Evolutionary conservation across 64 coral and sea anemone genomes (phyloP).

Genomic region (Pocillopora verrucosa): DNA sequence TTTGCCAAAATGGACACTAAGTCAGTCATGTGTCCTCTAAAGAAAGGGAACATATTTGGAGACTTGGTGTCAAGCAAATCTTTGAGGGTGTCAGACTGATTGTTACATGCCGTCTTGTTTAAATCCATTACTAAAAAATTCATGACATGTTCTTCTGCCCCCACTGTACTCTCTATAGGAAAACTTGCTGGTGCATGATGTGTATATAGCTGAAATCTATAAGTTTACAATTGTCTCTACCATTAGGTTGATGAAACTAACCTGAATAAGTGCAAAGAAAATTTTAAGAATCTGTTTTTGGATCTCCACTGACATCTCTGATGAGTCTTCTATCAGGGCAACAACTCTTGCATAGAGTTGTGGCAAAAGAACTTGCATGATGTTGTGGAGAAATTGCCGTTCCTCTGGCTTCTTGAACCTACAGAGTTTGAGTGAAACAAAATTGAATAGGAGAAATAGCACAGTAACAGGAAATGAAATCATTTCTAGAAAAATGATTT

Average conservation of each 20-base stretch:
- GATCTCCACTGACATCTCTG: constrained; percentile 62
- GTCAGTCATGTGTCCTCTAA: too few relatives aligned
- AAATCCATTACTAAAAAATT: too few relatives aligned
- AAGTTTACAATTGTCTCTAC: too few relatives aligned
- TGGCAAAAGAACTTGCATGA: constrained; percentile 78
- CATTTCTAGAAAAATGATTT: constrained; percentile 23
- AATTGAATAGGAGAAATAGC: neutral
- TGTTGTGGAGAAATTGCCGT: constrained; percentile 63
- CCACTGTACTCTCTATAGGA: too few relatives aligned
- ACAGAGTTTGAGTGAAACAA: neutral
- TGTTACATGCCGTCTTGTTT: neutral
- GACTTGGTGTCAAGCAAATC: too few relatives aligned
- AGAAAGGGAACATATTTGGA: too few relatives aligned
- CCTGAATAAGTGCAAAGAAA: constrained; percentile 90
- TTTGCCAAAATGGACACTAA: too few relatives aligned
- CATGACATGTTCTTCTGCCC: too few relatives aligned
- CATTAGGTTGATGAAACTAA: neutral
- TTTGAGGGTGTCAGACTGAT: too few relatives aligned
- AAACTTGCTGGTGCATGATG: too few relatives aligned
- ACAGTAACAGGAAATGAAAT: neutral
- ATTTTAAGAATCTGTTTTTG: constrained; percentile 96
- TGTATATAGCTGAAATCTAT: too few relatives aligned
- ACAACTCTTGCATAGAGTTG: constrained; percentile 69
- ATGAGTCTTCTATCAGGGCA: constrained; percentile 69
- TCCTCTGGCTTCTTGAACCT: constrained; percentile 95